Base-by-base conservation (phyloP, 1,140 invertebrate species). In the Pseudomyrmex gracilis region DNA sequence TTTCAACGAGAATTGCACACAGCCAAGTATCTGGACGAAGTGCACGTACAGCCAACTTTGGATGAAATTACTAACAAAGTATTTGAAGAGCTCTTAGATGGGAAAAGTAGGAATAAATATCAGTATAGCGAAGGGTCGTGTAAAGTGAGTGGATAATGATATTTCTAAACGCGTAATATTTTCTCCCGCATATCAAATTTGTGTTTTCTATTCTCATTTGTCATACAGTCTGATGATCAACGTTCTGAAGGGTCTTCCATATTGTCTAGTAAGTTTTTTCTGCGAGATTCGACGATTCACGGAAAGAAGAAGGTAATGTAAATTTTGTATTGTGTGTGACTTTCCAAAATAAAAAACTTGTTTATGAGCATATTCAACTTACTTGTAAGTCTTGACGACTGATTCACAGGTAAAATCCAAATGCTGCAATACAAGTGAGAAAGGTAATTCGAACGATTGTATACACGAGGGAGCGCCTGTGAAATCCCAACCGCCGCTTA, bases 61-160 rank as follows among this genome's bases (percentile, higher is more conserved):
- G 97, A 98, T 88, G 97, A 97, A 93, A 97, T 98, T 60, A 98
- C 97, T 24, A 98, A 98, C 94, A 95, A 96, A 93, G 97, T 98
- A 68, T 98, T 97, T 93, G 97, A 97, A 91, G 97, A 97, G 87
- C 93, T 98, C 51, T 93, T 98, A 60, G 96, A 97, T 91, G 96
- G 96, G 85, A 94, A 94, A 91, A 92, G 91, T 90, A 89, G 89
- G 78, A 92, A 93, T 85, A 90, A 94, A 91, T 91, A 91, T 91
- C 88, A 92, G 73, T 90, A 91, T 45, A 92, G 91, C 82, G 86
- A 95, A 91, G 95, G 95, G 63, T 96, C 96, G 5, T 94, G 95
- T 63, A 96, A 96, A 93, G 96, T 96, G 94, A 93, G 88, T 34
- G 1, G 89, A 82, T 71, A 60, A 58, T 51, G 57, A 12, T 76